A percentile compares a stretch with the other conserved stretches of the same genome.
phyloP scores from a whole-genome alignment of 1,140 invertebrate genomes.

The Hyles euphorbiae region DNA sequence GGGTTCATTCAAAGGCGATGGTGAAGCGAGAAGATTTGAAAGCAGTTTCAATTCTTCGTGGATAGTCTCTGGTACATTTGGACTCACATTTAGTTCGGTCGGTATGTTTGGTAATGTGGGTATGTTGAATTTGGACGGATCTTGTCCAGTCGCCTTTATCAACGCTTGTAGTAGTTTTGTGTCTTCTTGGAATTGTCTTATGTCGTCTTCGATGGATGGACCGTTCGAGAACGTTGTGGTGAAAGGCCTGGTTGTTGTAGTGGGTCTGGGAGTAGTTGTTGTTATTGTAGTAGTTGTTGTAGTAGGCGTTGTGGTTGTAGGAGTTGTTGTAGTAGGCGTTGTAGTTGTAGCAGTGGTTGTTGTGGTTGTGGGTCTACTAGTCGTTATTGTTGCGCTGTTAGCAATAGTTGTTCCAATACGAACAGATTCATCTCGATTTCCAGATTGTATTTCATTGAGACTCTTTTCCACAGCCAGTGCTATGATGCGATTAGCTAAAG shows the following conservation, averaged over 20 bases:
- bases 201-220: constrained; percentile 69
- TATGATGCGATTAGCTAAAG: constrained; percentile 71
- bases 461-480: constrained; percentile 71
- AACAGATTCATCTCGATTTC: constrained; percentile 24
- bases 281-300: constrained; percentile 31
- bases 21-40: constrained; percentile 49
- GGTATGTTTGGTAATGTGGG: constrained; percentile 48
- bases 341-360: constrained; percentile 38
- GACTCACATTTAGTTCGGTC: constrained; percentile 42
- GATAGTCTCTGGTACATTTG: constrained; percentile 27
- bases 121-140: constrained; percentile 67
- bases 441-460: constrained; percentile 62
- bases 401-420: constrained; percentile 35
- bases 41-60: constrained; percentile 52
- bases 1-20: constrained; percentile 54
- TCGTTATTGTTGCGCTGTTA: constrained; percentile 30
- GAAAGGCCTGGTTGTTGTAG: constrained; percentile 35
- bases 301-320: constrained; percentile 35
- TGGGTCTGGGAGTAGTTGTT: constrained; percentile 28
- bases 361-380: constrained; percentile 26
- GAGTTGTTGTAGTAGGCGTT: constrained; percentile 33
- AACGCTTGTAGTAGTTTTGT: constrained; percentile 69
- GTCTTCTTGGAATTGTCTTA: constrained; percentile 70
- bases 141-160: constrained; percentile 69
- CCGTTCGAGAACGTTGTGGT: constrained; percentile 31